phyloP scores from a whole-genome alignment of 2,113 vertebrate genomes.

The Daubentonia madagascariensis region DNA sequence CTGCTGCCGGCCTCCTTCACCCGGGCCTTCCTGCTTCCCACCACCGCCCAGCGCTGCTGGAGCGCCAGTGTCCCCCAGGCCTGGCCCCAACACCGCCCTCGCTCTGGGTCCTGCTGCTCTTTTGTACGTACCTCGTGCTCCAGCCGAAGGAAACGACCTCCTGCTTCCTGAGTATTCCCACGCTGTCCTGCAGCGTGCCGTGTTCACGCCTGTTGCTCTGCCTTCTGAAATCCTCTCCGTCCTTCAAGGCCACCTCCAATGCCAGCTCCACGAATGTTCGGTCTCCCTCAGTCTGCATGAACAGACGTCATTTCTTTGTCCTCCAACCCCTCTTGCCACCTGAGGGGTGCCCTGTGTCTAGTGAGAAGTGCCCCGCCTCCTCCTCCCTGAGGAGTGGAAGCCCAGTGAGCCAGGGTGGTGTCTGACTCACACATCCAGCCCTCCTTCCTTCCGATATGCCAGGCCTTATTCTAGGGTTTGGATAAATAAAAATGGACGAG shows the following conservation, averaged over 20 bases:
- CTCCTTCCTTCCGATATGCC: not conserved
- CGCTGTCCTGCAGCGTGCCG: not conserved
- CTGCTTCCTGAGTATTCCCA: not conserved
- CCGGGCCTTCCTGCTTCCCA: slow-evolving; percentile 42
- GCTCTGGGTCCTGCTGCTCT: not conserved
- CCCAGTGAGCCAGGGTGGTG: not conserved
- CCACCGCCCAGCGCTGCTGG: not conserved
- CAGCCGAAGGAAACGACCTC: not conserved
- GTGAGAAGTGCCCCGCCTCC: not conserved
- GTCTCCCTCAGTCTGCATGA: not conserved
- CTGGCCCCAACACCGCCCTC: not conserved
- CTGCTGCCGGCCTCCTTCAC: not conserved
- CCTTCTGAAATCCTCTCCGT: not conserved
- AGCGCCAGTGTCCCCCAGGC: not conserved
- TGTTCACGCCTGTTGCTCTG: not conserved
- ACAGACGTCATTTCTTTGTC: not conserved
- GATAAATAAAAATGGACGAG: not conserved
- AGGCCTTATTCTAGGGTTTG: not conserved
- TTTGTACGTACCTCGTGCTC: not conserved
- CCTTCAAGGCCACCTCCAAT: not conserved
- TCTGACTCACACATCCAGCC: no score
- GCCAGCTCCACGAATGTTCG: not conserved
- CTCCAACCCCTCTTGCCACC: accelerated
- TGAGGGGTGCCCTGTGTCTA: not conserved
- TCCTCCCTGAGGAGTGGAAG: no score